Evolutionary conservation across 2,888 invertebrate species (phyloP).

Genomic region (Cheilosia impressa): DNA sequence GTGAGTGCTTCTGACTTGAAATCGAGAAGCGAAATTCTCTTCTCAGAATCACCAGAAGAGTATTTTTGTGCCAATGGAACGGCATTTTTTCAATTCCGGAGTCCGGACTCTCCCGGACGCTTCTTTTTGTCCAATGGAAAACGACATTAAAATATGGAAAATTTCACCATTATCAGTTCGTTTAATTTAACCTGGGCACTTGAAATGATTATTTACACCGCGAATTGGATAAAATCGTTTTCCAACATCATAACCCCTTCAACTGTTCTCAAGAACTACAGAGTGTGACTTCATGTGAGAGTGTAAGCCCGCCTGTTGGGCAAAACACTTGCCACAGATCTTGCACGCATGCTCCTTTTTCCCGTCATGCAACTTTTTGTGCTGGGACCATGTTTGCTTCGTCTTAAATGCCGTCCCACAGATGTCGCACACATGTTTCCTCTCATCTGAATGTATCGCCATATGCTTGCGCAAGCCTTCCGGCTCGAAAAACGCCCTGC

Average conservation of each 20-base stretch:
- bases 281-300: constrained; percentile 64
- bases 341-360: constrained; percentile 51
- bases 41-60: no score
- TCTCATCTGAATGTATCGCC: constrained; percentile 53
- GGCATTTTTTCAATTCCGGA: no score
- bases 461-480: constrained; percentile 51
- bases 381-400: constrained; percentile 44
- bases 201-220: no score
- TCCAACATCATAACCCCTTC: not conserved
- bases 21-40: no score
- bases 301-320: constrained; percentile 52
- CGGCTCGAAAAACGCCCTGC: constrained; percentile 41
- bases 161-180: no score
- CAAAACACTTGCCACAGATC: constrained; percentile 54
- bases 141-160: no score
- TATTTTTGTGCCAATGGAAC: no score
- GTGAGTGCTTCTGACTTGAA: no score
- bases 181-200: no score
- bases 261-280: constrained; percentile 9
- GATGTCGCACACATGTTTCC: constrained; percentile 53
- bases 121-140: no score
- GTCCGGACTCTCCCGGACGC: no score
- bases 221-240: no score
- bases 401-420: constrained; percentile 60
- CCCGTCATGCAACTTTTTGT: constrained; percentile 46